phyloP scores from a whole-genome alignment of 2,797 vertebrate species.

The Hemibagrus guttatus region DNA sequence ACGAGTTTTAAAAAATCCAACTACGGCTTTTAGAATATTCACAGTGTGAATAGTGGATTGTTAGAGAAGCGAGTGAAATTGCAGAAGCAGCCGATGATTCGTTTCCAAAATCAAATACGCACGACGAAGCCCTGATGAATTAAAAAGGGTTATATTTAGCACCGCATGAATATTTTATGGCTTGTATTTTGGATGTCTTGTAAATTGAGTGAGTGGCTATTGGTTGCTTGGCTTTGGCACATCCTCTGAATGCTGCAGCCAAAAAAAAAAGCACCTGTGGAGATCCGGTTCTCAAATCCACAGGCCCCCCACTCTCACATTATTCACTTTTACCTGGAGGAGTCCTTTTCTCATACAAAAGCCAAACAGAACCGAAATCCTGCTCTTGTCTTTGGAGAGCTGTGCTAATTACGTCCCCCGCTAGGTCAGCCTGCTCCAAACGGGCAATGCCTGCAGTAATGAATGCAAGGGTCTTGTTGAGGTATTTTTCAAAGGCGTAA shows the following conservation, averaged over 20 bases:
- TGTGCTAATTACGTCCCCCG: conserved; percentile 52
- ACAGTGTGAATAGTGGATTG: conserved; percentile 12
- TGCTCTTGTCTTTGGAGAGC: conserved; percentile 42
- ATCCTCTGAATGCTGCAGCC: conserved; percentile 27
- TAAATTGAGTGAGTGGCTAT: conserved; percentile 21
- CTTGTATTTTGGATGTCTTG: conserved; percentile 24
- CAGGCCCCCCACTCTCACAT: conserved; percentile 31
- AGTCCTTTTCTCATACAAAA: conserved; percentile 26
- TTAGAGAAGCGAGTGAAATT: background rate
- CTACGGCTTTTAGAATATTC: conserved; percentile 31
- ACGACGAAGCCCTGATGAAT: conserved; percentile 10
- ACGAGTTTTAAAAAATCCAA: background rate
- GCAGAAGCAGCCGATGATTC: background rate
- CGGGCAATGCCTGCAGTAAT: conserved; percentile 40
- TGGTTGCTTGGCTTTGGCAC: conserved; percentile 41
- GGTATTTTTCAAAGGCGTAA: conserved; percentile 36
- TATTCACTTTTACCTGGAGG: conserved; percentile 44
- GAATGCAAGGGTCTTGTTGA: conserved; percentile 35
- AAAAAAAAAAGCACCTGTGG: conserved; percentile 43
- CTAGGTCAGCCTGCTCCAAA: conserved; percentile 17
- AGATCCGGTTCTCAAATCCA: conserved; percentile 26
- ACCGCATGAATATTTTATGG: conserved; percentile 43
- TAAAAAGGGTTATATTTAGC: conserved; percentile 24
- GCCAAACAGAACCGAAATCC: conserved; percentile 34
- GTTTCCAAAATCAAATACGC: conserved; percentile 9